phyloP scores from a whole-genome alignment of 2,797 vertebrate genomes.

The Pseudotriccus pelzelni region DNA sequence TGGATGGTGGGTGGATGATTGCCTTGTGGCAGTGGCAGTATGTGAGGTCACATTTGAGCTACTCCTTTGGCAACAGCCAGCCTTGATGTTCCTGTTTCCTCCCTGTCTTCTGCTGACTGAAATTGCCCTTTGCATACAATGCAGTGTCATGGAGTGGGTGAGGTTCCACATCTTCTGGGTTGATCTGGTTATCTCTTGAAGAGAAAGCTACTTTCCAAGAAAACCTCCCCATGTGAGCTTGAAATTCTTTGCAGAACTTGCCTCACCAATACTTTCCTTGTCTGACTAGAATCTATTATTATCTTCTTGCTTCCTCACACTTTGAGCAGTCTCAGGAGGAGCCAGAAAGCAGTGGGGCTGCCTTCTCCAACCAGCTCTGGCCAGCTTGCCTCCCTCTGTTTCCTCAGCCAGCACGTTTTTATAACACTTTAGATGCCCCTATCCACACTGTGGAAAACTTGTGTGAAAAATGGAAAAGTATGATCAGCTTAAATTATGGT shows the following conservation, averaged over 20 bases:
- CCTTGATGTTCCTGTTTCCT: not conserved
- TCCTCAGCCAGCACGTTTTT: not conserved
- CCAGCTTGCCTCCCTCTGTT: not conserved
- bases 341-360: not conserved
- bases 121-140: not conserved
- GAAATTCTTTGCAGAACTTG: not conserved
- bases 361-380: not conserved
- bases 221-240: not conserved
- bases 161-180: not conserved
- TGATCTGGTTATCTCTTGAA: not conserved
- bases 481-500: not conserved
- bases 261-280: not conserved
- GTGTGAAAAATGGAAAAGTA: not conserved
- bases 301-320: not conserved
- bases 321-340: not conserved
- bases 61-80: not conserved
- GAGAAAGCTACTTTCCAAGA: not conserved
- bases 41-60: not conserved
- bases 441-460: not conserved
- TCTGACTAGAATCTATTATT: not conserved
- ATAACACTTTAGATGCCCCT: not conserved
- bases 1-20: not conserved
- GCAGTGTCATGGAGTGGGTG: not conserved
- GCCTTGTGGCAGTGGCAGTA: not conserved
- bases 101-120: not conserved